Evolutionary conservation across 2,888 invertebrate genomes (phyloP), one percentile per base, ranked within the genome.

Genomic region (Pharmacophagus antenor): DNA sequence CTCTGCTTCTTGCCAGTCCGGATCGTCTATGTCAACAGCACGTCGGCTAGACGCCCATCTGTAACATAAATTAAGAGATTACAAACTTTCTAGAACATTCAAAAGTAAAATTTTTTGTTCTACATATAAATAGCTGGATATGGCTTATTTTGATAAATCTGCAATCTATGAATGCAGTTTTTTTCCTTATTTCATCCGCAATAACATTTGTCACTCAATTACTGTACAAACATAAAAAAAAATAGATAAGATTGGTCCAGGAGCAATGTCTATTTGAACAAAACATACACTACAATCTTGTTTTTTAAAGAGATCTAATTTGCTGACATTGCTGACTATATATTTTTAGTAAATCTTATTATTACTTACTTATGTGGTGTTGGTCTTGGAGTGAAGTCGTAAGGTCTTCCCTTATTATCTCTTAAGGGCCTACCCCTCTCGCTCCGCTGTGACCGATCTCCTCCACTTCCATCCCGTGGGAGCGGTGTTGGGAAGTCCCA

Each of bases 401-500:
- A 92, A 1, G 79, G 77, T 66, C 83, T 81, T 60, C 85, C 88
- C 62, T 84, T 89, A 61, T 82, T 77, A 65, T 89, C 91, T 54
- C 82, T 79, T 49, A 79, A 46, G 0, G 86, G 81, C 54, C 72
- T 71, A 54, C 78, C 78, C 10, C 84, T 76, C 0, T 82, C 83
- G 63, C 80, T 86, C 55, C 91, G 64, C 67, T 81, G 72, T 60
- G 87, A 80, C 73, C 92, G 70, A 67, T 92, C 87, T 67, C 84
- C 67, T 59, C 65, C 54, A 8, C 74, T 69, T 7, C 68, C 62
- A 31, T 76, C 92, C 70, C 56, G 79, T 0, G 93, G 88, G 67
- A 92, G 91, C 0, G 98, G 98, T 0, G 98, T 98, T 0, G 98
- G 97, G 76, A 96, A 94, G 84, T 98, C 98, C 98, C 98, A 99